Conservation (phyloP, 2,888 invertebrate genomes). For the Chymomyza fuscimana region DNA sequence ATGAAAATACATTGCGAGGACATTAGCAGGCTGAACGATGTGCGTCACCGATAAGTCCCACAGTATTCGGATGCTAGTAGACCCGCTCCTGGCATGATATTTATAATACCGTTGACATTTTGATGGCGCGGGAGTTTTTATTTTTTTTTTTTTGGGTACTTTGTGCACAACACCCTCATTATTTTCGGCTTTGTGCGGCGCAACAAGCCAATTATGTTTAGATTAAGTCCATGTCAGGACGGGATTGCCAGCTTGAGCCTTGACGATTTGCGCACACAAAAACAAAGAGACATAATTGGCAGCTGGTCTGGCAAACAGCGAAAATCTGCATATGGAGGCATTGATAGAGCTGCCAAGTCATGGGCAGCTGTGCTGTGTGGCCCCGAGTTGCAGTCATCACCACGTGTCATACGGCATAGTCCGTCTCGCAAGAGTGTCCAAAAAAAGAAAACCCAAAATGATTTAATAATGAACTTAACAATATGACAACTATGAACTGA, state of each 20-base stretch:
- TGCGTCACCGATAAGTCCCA: conserved; percentile 18
- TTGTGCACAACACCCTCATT: conserved; percentile 57
- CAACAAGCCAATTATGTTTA: conserved; percentile 69
- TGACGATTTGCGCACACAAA: conserved; percentile 44
- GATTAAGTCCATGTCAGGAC: conserved; percentile 48
- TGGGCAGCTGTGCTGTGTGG: conserved; percentile 55
- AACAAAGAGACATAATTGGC: conserved; percentile 47
- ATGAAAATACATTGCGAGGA: conserved; percentile 29
- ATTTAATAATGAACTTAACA: conserved; percentile 66
- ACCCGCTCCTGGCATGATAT: conserved; percentile 9
- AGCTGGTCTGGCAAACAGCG: conserved; percentile 31
- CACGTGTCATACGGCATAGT: conserved; percentile 55
- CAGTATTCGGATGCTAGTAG: not conserved
- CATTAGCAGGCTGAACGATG: not conserved
- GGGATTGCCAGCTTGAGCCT: conserved; percentile 45
- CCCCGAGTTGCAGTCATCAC: conserved; percentile 46
- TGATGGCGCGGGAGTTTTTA: conserved; percentile 28
- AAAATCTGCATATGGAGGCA: conserved; percentile 45
- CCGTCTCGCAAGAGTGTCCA: not conserved
- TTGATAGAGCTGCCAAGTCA: conserved; percentile 55
- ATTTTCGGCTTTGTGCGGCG: conserved; percentile 64
- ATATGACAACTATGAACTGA: conserved; percentile 50
- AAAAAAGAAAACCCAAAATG: conserved; percentile 40
- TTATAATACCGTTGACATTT: conserved; percentile 46
- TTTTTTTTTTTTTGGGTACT: not conserved